Evolutionary conservation across 2,888 invertebrate species (phyloP).

Genomic region (Cremastobaeus sp.): DNA sequence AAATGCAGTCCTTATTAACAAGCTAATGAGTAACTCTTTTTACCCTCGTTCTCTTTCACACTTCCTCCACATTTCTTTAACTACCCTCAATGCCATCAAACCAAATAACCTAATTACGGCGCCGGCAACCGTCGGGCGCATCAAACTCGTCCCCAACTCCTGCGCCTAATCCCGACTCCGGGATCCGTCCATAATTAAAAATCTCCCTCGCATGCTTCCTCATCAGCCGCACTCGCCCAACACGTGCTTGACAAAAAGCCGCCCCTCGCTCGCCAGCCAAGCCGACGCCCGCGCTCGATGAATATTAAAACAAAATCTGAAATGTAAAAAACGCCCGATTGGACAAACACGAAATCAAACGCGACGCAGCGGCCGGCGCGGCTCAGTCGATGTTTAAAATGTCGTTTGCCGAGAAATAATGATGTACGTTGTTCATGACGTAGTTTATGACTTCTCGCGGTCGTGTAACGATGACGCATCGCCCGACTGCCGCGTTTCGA

Average conservation of each 20-base stretch:
- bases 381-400: slow-evolving; percentile 41
- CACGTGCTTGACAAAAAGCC: slow-evolving; percentile 41
- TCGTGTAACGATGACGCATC: slow-evolving; percentile 55
- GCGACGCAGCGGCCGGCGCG: slow-evolving; percentile 4
- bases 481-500: slow-evolving; percentile 34
- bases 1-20: slow-evolving; percentile 51
- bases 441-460: slow-evolving; percentile 54
- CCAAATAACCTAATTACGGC: slow-evolving; percentile 53
- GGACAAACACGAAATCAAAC: slow-evolving; percentile 36
- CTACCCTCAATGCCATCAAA: slow-evolving; percentile 27
- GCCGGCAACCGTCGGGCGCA: slow-evolving; percentile 17
- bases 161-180: slow-evolving; percentile 33
- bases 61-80: slow-evolving; percentile 35
- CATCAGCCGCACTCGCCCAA: slow-evolving; percentile 40
- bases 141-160: slow-evolving; percentile 36
- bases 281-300: slow-evolving; percentile 23
- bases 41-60: slow-evolving; percentile 28
- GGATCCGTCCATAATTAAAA: slow-evolving; percentile 46
- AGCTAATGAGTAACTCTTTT: slow-evolving; percentile 49
- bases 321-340: slow-evolving; percentile 18
- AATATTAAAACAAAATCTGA: slow-evolving; percentile 47
- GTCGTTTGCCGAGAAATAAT: slow-evolving; percentile 50
- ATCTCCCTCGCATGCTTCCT: slow-evolving; percentile 44
- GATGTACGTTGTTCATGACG: slow-evolving; percentile 54
- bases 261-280: slow-evolving; percentile 18